Evolutionary conservation across 2,888 invertebrate species (phyloP).

Genomic region (Melanotus villosus): DNA sequence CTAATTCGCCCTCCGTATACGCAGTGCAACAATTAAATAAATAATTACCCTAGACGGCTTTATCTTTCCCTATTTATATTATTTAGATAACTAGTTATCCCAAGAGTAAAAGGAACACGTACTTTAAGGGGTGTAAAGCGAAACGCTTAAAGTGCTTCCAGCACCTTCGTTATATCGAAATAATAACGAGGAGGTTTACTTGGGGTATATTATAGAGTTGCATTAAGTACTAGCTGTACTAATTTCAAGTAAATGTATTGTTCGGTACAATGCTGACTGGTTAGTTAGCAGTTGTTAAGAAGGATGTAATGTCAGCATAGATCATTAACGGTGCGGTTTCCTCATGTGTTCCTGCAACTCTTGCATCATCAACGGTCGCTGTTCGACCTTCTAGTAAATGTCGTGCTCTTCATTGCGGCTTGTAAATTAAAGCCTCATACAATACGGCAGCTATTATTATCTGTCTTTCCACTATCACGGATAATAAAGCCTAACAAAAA

Average conservation of each 20-base stretch:
- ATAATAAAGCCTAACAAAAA: conserved; percentile 29
- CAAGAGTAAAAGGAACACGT: no score
- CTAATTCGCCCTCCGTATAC: no score
- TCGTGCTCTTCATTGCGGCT: conserved; percentile 54
- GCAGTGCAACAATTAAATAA: no score
- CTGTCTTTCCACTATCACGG: conserved; percentile 25
- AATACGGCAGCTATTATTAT: conserved; percentile 32
- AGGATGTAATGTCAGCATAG: conserved; percentile 64
- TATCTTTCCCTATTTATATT: no score
- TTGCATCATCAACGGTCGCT: conserved; percentile 49
- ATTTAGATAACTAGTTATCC: no score
- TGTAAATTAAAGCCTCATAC: conserved; percentile 46
- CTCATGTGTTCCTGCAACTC: conserved; percentile 34
- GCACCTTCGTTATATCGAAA: not conserved
- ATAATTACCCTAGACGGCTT: no score
- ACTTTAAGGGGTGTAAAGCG: no score
- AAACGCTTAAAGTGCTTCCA: no score
- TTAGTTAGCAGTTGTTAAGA: conserved; percentile 56
- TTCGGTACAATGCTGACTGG: conserved; percentile 47
- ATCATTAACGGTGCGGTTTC: conserved; percentile 62
- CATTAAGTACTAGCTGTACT: no score
- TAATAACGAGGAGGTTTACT: not conserved
- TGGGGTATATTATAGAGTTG: not conserved
- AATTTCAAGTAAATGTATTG: conserved; percentile 12
- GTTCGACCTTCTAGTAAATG: conserved; percentile 59